Conservation (phyloP, 2,888 invertebrate species). For the Lasioglossum oenotherae region DNA sequence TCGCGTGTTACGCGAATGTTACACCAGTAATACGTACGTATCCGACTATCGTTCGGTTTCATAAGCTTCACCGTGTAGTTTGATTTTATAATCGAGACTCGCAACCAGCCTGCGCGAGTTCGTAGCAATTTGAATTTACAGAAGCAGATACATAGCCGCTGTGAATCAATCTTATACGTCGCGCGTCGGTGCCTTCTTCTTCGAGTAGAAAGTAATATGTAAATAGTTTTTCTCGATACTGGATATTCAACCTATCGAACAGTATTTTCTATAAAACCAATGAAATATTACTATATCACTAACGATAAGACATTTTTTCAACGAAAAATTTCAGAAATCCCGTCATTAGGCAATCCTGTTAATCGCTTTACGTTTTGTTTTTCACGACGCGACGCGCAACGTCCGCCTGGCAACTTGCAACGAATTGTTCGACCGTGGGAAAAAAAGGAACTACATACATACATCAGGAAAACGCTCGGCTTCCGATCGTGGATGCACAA, state of each 20-base stretch:
- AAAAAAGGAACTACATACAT: background rate
- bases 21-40: background rate
- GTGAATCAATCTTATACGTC: too few relatives aligned
- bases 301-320: too few relatives aligned
- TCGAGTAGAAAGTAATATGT: too few relatives aligned
- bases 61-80: background rate
- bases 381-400: background rate
- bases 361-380: background rate
- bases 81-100: background rate
- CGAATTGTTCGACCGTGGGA: background rate
- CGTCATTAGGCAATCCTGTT: too few relatives aligned
- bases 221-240: too few relatives aligned
- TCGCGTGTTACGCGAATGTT: background rate
- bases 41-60: background rate
- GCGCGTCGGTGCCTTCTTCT: too few relatives aligned
- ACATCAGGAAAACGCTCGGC: background rate
- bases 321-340: too few relatives aligned
- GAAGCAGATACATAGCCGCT: too few relatives aligned
- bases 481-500: background rate
- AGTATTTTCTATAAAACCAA: too few relatives aligned
- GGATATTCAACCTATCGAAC: too few relatives aligned
- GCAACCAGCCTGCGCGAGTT: background rate
- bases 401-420: background rate
- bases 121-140: background rate
- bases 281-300: too few relatives aligned